phyloP scores from a whole-genome alignment of 2,797 vertebrate species.

The Scomberomorus guttatus region DNA sequence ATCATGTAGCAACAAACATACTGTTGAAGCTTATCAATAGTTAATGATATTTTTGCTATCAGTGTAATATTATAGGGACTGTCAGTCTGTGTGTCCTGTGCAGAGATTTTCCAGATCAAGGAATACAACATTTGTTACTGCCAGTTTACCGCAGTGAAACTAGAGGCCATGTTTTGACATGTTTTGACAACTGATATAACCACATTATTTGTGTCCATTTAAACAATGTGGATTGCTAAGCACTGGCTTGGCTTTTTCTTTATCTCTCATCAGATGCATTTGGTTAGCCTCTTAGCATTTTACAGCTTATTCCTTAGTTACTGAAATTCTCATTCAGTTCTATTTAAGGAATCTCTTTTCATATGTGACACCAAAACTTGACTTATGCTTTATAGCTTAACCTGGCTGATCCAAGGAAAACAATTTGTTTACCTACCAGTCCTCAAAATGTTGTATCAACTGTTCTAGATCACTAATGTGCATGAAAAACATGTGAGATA shows the following conservation, averaged over 20 bases:
- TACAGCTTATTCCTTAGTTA: background rate
- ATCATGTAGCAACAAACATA: background rate
- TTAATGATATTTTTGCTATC: background rate
- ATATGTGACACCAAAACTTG: background rate
- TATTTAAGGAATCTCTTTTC: fast-evolving
- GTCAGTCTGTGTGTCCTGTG: background rate
- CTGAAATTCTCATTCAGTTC: background rate
- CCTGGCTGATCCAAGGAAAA: background rate
- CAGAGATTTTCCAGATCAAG: background rate
- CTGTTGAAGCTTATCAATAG: background rate
- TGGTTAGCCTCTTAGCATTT: background rate
- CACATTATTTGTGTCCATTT: background rate
- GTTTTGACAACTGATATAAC: constrained; percentile 3
- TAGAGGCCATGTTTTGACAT: background rate
- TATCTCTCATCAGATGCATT: background rate
- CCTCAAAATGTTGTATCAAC: background rate
- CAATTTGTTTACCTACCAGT: background rate
- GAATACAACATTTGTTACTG: background rate
- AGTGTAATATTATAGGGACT: background rate
- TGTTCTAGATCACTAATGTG: background rate
- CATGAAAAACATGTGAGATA: too few relatives aligned
- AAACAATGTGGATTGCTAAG: background rate
- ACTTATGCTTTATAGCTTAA: background rate
- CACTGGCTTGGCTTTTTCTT: background rate
- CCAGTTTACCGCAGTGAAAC: background rate